Conservation (phyloP, 2,888 invertebrate genomes). For the Panzeria rudis region DNA sequence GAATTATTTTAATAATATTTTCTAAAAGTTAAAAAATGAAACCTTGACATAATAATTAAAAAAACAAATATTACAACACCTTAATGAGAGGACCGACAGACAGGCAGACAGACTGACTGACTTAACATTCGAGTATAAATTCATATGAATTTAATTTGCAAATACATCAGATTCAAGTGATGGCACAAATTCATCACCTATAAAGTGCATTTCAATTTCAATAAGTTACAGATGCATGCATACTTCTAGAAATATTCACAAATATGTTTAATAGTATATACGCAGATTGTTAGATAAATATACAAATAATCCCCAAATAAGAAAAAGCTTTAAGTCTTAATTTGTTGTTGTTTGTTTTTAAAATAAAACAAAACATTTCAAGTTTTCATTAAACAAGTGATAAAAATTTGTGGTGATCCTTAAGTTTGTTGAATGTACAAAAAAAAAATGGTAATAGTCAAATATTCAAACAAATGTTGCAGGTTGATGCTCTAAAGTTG, state of each 20-base stretch:
- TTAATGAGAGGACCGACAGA: slow-evolving; percentile 23
- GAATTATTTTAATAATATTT: slow-evolving; percentile 57
- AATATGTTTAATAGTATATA: background rate
- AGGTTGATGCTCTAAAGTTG: slow-evolving; percentile 15
- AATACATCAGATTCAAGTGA: slow-evolving; percentile 49
- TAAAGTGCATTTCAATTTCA: slow-evolving; percentile 39
- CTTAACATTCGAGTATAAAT: background rate
- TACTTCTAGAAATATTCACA: slow-evolving; percentile 4
- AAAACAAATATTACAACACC: slow-evolving; percentile 48
- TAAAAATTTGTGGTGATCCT: slow-evolving; percentile 17
- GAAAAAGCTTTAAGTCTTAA: slow-evolving; percentile 36
- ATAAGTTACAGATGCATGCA: slow-evolving; percentile 21
- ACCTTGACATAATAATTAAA: slow-evolving; percentile 70
- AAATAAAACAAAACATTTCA: slow-evolving; percentile 40
- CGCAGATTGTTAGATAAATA: slow-evolving; percentile 21
- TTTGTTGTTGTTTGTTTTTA: slow-evolving; percentile 22
- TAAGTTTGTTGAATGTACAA: background rate
- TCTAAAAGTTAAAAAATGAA: slow-evolving; percentile 37
- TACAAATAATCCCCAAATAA: slow-evolving; percentile 4
- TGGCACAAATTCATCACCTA: slow-evolving; percentile 40
- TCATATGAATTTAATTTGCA: slow-evolving; percentile 47
- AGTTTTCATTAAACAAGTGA: slow-evolving; percentile 44
- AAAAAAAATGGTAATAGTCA: background rate
- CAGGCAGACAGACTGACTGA: background rate
- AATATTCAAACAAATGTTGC: slow-evolving; percentile 40